A percentile compares a stretch with the other conserved stretches of the same genome.
Evolutionary conservation across 2,797 vertebrate species (phyloP).

Genomic region (Lagodon rhomboides): DNA sequence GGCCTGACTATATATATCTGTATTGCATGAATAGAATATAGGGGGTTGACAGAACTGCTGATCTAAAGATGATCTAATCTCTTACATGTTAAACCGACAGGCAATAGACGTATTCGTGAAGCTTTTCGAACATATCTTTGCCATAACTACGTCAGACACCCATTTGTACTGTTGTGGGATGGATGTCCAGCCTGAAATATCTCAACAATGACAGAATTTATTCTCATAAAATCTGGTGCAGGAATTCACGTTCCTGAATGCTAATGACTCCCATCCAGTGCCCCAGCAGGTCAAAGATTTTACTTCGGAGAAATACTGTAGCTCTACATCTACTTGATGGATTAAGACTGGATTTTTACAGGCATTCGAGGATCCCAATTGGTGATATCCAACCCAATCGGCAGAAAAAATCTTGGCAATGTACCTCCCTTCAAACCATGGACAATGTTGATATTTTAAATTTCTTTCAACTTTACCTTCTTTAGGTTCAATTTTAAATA

Average conservation of each 20-base stretch:
- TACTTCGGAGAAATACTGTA: not conserved
- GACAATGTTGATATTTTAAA: too few species aligned
- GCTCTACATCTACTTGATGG: too few species aligned
- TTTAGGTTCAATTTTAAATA: too few species aligned
- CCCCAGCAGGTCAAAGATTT: not conserved
- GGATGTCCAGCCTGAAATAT: not conserved
- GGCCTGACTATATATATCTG: not conserved
- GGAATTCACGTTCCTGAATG: not conserved
- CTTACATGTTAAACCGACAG: conserved; percentile 8
- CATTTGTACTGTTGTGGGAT: not conserved
- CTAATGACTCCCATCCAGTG: not conserved
- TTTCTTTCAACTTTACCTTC: too few species aligned
- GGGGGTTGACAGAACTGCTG: not conserved
- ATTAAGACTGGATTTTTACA: too few species aligned
- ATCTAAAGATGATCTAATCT: conserved; percentile 12
- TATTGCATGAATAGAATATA: conserved; percentile 17
- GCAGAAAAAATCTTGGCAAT: too few species aligned
- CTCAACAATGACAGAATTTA: not conserved
- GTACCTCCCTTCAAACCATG: too few species aligned
- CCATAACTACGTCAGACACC: not conserved
- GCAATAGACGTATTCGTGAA: not conserved
- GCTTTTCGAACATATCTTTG: not conserved
- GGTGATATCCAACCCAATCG: too few species aligned
- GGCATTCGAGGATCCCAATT: too few species aligned
- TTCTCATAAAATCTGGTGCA: not conserved